phyloP scores from a whole-genome alignment of 2,113 vertebrate species.

The Dipodomys spectabilis region DNA sequence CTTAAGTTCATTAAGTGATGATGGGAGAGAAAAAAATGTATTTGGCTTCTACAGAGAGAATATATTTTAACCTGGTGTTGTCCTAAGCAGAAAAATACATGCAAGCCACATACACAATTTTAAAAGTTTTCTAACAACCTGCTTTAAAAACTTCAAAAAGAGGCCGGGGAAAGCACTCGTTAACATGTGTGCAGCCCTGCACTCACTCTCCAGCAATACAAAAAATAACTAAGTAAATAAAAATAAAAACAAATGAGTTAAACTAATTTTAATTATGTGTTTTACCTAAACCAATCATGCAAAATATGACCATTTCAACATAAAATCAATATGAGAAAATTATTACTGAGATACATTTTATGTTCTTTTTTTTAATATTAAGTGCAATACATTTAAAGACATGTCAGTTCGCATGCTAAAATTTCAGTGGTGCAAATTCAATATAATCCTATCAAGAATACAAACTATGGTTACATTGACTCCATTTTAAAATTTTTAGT shows the following conservation, averaged over 20 bases:
- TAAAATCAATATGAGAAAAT: neutral
- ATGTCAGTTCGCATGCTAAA: neutral
- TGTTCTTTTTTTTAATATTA: neutral
- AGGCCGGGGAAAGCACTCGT: neutral
- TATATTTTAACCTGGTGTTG: neutral
- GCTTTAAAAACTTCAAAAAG: neutral
- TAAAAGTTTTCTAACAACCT: neutral
- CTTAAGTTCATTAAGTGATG: neutral
- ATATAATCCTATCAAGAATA: neutral
- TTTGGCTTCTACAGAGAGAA: neutral
- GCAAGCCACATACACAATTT: neutral
- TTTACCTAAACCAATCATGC: conserved; percentile 25
- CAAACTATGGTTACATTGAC: neutral
- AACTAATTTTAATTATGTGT: neutral
- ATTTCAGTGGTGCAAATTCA: neutral
- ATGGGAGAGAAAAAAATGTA: neutral
- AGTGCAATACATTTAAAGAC: neutral
- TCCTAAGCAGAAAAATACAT: conserved; percentile 34
- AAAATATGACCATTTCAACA: neutral
- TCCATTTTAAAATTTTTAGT: neutral
- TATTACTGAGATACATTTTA: neutral
- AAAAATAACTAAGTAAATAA: neutral
- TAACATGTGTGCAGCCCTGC: neutral
- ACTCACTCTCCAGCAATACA: neutral
- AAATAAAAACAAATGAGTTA: conserved; percentile 30